Conservation (phyloP, 1,140 invertebrate species). For the Leptonema lineaticorne region DNA sequence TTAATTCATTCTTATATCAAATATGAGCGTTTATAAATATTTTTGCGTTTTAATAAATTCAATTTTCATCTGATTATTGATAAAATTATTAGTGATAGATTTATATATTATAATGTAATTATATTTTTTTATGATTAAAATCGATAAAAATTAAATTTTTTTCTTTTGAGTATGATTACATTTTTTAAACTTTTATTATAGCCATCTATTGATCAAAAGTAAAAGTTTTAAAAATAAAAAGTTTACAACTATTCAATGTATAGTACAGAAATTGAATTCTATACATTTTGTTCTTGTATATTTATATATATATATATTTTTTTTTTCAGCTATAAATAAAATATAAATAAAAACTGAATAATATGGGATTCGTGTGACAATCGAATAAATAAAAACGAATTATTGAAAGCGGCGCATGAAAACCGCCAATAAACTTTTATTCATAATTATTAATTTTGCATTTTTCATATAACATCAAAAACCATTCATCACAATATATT, state of each 20-base stretch:
- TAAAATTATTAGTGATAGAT: neutral
- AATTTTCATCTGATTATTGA: too few relatives aligned
- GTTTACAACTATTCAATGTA: neutral
- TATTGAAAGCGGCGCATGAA: slow-evolving; percentile 35
- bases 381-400: neutral
- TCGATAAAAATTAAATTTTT: neutral
- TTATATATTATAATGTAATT: neutral
- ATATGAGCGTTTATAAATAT: neutral
- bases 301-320: neutral
- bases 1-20: too few relatives aligned
- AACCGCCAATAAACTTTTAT: slow-evolving; percentile 38
- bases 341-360: neutral
- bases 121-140: neutral
- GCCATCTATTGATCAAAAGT: neutral
- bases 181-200: neutral
- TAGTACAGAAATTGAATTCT: too few relatives aligned
- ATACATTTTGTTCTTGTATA: neutral
- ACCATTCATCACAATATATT: slow-evolving; percentile 42
- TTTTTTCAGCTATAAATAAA: neutral
- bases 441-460: slow-evolving; percentile 41
- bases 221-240: neutral
- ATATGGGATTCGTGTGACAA: neutral
- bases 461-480: slow-evolving; percentile 42
- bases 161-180: neutral
- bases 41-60: too few relatives aligned